A percentile compares a stretch with the other conserved stretches of the same genome.
phyloP scores from a whole-genome alignment of 2,797 vertebrate genomes.

The Sphenopsis melanotis region DNA sequence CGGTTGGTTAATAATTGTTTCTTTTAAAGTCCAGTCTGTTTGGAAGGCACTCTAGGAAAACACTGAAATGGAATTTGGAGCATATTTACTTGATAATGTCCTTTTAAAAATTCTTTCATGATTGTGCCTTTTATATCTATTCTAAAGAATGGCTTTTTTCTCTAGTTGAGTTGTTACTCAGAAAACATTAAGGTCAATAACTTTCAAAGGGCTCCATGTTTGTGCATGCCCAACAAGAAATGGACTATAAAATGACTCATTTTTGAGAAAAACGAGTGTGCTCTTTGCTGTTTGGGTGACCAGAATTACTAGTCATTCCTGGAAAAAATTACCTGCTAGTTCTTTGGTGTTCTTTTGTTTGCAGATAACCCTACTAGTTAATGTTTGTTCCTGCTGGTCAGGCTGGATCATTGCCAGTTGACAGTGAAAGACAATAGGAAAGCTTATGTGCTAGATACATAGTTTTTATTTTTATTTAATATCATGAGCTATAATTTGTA shows the following conservation, averaged over 20 bases:
- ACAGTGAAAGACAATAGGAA: slow-evolving; percentile 52
- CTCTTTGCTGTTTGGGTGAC: neutral
- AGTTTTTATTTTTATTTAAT: slow-evolving; percentile 48
- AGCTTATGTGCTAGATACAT: slow-evolving; percentile 28
- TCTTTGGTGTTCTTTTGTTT: slow-evolving; percentile 8
- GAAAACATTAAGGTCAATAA: neutral
- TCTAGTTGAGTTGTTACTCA: slow-evolving; percentile 22
- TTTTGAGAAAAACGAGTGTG: neutral
- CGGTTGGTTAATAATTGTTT: neutral
- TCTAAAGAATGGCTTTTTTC: slow-evolving; percentile 11
- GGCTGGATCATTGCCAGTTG: slow-evolving; percentile 60
- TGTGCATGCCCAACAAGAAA: neutral
- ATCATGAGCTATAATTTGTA: neutral
- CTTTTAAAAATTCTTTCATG: slow-evolving; percentile 39
- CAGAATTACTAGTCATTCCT: slow-evolving; percentile 26
- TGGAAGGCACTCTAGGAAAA: neutral
- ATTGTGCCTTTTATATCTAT: slow-evolving; percentile 66
- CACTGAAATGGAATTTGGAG: slow-evolving; percentile 6
- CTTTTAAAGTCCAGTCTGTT: neutral
- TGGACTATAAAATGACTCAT: neutral
- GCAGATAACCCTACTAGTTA: slow-evolving; percentile 23
- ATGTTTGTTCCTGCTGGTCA: slow-evolving; percentile 69
- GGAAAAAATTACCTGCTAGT: neutral
- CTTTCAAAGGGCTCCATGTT: slow-evolving; percentile 28
- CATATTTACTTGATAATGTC: slow-evolving; percentile 59